Percentiles rank a stretch among this genome's conserved stretches.
phyloP scores from a whole-genome alignment of 2,888 invertebrate genomes.

The Operophtera brumata region DNA sequence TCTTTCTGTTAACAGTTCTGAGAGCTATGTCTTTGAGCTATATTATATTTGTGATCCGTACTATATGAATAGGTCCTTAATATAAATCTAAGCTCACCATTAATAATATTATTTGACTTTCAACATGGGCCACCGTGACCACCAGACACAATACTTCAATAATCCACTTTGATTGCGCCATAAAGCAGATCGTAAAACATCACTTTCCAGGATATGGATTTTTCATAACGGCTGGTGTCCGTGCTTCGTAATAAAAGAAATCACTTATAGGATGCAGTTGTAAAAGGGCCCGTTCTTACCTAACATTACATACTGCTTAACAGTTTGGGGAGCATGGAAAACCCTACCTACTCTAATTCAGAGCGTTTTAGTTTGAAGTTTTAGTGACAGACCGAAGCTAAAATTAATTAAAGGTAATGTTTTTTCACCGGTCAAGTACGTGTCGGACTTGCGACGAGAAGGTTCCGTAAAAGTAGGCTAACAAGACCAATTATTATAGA shows the following conservation, averaged over 20 bases:
- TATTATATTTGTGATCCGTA: no score
- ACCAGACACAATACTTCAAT: slow-evolving; percentile 58
- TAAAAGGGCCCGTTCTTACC: slow-evolving; percentile 50
- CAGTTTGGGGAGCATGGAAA: not conserved
- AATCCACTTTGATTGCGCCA: slow-evolving; percentile 65
- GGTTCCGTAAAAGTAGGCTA: no score
- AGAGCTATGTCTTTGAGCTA: no score
- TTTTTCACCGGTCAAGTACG: no score
- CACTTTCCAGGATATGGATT: slow-evolving; percentile 70
- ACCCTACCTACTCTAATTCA: no score
- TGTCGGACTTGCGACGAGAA: no score
- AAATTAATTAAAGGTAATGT: no score
- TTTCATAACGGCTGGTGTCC: slow-evolving; percentile 65
- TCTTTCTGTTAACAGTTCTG: no score
- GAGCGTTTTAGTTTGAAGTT: no score
- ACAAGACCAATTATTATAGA: no score
- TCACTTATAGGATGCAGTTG: slow-evolving; percentile 76
- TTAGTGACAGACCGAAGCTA: not conserved
- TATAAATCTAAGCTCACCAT: not conserved
- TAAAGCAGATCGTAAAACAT: slow-evolving; percentile 69
- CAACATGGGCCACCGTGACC: slow-evolving; percentile 29
- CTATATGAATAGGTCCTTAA: no score
- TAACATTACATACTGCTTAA: slow-evolving; percentile 47
- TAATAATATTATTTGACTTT: slow-evolving; percentile 10
- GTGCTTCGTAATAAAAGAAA: slow-evolving; percentile 77